These are phyloP conservation scores for Drosophila lowei DNA, from an alignment of 1,140 invertebrate species.

Conservation along the genomic window DNA sequence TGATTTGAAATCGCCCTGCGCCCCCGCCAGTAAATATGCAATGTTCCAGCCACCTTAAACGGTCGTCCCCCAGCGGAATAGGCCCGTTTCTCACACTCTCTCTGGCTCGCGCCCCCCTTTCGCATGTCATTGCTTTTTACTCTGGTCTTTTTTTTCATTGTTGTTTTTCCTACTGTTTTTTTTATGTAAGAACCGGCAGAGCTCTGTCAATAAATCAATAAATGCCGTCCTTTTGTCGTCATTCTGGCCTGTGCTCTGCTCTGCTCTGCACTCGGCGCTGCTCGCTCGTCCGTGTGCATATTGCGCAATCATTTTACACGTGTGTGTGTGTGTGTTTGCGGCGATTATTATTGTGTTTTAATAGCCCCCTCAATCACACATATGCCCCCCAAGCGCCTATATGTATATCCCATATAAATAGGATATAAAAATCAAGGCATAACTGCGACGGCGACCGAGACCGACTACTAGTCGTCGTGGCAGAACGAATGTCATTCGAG, in stretches of 20 bases:
- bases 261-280: constrained; percentile 11
- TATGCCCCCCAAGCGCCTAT: not conserved
- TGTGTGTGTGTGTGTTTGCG: constrained; percentile 43
- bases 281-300: constrained; percentile 65
- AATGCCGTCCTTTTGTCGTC: constrained; percentile 60
- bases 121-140: not conserved
- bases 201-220: constrained; percentile 71
- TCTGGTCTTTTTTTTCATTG: no score
- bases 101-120: not conserved
- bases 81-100: no score
- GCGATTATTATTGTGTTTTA: constrained; percentile 65
- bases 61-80: no score
- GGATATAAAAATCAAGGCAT: constrained; percentile 37
- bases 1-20: no score
- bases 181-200: constrained; percentile 32
- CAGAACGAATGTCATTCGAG: no score
- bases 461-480: not conserved
- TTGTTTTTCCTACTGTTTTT: constrained; percentile 11
- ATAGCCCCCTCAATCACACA: constrained; percentile 32
- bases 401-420: constrained; percentile 30
- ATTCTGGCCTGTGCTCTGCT: constrained; percentile 20
- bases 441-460: not conserved
- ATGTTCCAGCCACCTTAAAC: no score
- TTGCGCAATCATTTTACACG: constrained; percentile 61
- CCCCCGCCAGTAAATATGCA: no score